Conservation (phyloP, 23 tunicate species). For the Diplosoma virens region DNA sequence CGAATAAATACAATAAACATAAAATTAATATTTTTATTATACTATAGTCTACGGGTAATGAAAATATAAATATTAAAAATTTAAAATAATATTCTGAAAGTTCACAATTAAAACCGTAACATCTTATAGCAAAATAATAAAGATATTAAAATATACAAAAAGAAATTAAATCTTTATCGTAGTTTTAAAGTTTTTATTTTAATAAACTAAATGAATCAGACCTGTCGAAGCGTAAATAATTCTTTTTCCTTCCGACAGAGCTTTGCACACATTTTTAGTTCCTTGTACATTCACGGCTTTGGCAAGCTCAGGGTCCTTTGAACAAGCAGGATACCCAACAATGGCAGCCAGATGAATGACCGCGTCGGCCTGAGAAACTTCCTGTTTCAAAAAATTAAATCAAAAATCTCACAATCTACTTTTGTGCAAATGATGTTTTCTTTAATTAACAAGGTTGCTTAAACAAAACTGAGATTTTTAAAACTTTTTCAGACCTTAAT, state of each 20-base stretch:
- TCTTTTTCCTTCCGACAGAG: conserved; percentile 52
- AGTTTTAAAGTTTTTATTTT: too few relatives aligned
- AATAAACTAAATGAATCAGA: not conserved
- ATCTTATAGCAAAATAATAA: too few relatives aligned
- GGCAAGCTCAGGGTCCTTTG: conserved; percentile 90
- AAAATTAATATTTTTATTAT: not conserved
- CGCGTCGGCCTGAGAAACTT: conserved; percentile 65
- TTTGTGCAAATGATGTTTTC: too few relatives aligned
- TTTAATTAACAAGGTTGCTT: too few relatives aligned
- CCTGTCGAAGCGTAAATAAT: conserved; percentile 97
- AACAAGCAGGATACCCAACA: conserved; percentile 98
- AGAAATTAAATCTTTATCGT: too few relatives aligned
- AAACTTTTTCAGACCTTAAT: too few relatives aligned
- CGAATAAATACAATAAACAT: too few relatives aligned
- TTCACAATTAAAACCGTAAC: too few relatives aligned
- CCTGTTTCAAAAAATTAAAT: too few relatives aligned
- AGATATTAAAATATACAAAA: not conserved
- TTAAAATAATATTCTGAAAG: not conserved
- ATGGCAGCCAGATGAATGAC: conserved; percentile 97
- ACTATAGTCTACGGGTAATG: not conserved
- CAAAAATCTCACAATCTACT: too few relatives aligned
- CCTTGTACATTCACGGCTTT: conserved; percentile 72
- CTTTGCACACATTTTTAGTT: conserved; percentile 58
- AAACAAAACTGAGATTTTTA: too few relatives aligned
- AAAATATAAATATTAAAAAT: not conserved